phyloP scores from a whole-genome alignment of 2,113 vertebrate genomes.

The Tachuris rubrigastra region DNA sequence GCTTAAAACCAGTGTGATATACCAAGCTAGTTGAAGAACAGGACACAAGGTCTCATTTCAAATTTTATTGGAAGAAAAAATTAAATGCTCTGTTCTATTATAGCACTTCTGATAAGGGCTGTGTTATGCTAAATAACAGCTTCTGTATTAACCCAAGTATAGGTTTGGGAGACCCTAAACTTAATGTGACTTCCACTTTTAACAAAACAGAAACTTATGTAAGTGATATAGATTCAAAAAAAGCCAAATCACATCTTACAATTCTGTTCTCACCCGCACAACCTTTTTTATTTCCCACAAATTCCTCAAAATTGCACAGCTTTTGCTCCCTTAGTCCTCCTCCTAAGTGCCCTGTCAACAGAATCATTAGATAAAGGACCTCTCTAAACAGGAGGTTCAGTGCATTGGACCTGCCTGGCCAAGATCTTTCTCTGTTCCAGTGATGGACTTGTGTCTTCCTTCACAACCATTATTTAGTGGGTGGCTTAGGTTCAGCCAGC shows the following conservation, averaged over 20 bases:
- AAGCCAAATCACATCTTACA: neutral
- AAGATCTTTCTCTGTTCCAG: neutral
- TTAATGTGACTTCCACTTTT: neutral
- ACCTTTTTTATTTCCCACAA: neutral
- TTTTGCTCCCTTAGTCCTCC: neutral
- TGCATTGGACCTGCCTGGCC: neutral
- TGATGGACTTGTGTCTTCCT: neutral
- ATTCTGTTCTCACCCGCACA: neutral
- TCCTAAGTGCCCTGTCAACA: neutral
- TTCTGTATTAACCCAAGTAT: neutral
- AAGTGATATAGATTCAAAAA: neutral
- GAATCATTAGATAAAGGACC: neutral
- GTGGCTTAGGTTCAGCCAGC: neutral
- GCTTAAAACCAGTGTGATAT: neutral
- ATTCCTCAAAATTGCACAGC: neutral
- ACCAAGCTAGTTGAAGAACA: neutral
- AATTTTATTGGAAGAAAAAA: slow-evolving; percentile 4
- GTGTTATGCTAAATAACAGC: neutral
- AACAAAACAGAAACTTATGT: neutral
- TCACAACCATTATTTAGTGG: neutral
- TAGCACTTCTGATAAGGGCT: neutral
- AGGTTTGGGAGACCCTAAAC: neutral
- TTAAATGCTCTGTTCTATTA: neutral
- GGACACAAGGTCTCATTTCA: neutral
- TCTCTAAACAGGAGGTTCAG: neutral